Conservation (phyloP, 1,140 invertebrate species). For the Ceratitis capitata region DNA sequence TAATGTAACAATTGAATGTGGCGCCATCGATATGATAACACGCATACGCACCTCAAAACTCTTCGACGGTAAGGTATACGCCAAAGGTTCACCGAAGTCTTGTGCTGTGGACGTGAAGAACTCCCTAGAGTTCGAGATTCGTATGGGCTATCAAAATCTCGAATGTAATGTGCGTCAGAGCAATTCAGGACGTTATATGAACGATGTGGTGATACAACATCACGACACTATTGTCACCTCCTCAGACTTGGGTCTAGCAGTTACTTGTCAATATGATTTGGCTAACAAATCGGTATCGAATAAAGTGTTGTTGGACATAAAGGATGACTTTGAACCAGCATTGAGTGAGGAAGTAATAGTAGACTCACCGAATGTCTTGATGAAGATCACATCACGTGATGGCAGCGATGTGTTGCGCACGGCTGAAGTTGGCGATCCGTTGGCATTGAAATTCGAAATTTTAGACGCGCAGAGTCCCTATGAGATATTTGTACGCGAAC, state of each 20-base stretch:
- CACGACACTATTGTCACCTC: constrained; percentile 95
- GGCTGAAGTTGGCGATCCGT: constrained; percentile 87
- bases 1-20: constrained; percentile 91
- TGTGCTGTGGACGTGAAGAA: constrained; percentile 87
- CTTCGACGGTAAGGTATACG: constrained; percentile 94
- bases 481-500: constrained; percentile 92
- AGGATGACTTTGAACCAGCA: constrained; percentile 83
- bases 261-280: constrained; percentile 92
- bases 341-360: constrained; percentile 86
- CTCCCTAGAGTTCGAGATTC: constrained; percentile 85
- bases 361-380: constrained; percentile 91
- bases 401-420: constrained; percentile 78
- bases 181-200: constrained; percentile 79
- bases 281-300: constrained; percentile 92
- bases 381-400: constrained; percentile 89
- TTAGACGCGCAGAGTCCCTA: constrained; percentile 90
- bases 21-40: constrained; percentile 90
- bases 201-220: constrained; percentile 91
- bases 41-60: constrained; percentile 89
- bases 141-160: constrained; percentile 89
- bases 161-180: constrained; percentile 89
- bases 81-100: constrained; percentile 91
- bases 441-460: constrained; percentile 91
- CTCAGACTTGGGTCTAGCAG: constrained; percentile 88
- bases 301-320: constrained; percentile 83